Percentiles rank a stretch among this genome's conserved stretches.
phyloP scores from a whole-genome alignment of 1,140 invertebrate species.

The Papilio aristodemus region DNA sequence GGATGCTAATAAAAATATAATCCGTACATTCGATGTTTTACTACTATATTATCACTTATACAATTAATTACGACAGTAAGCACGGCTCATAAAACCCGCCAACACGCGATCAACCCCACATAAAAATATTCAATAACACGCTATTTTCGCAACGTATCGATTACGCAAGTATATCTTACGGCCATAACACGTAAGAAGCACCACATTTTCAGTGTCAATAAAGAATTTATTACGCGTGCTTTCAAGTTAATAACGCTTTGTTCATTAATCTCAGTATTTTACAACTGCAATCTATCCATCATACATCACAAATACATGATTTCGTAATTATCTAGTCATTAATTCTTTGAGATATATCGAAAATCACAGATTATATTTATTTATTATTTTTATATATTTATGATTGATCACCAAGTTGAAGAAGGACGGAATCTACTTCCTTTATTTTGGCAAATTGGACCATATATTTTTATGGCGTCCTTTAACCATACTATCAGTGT shows the following conservation, averaged over 20 bases:
- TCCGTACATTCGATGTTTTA: not conserved
- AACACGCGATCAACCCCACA: not conserved
- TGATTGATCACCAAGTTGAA: no score
- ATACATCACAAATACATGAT: not conserved
- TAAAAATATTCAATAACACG: slow-evolving; percentile 20
- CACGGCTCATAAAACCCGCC: slow-evolving; percentile 7
- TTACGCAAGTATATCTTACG: slow-evolving; percentile 4
- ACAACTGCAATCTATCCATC: slow-evolving; percentile 16
- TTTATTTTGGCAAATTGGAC: no score
- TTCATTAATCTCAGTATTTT: slow-evolving; percentile 39
- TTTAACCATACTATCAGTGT: no score
- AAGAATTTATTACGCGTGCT: slow-evolving; percentile 30
- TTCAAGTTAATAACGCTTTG: slow-evolving; percentile 39
- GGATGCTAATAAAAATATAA: not conserved
- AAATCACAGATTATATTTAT: no score
- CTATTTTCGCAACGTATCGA: slow-evolving; percentile 10
- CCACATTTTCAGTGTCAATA: slow-evolving; percentile 36
- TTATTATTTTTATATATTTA: no score
- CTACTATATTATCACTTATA: not conserved
- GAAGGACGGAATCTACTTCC: no score
- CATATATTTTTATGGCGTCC: no score
- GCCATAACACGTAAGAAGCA: slow-evolving; percentile 21
- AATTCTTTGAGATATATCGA: not conserved
- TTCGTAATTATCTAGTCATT: slow-evolving; percentile 19
- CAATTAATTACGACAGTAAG: not conserved